phyloP scores from a whole-genome alignment of 2,888 invertebrate genomes.

The Ennomos quercinarius region DNA sequence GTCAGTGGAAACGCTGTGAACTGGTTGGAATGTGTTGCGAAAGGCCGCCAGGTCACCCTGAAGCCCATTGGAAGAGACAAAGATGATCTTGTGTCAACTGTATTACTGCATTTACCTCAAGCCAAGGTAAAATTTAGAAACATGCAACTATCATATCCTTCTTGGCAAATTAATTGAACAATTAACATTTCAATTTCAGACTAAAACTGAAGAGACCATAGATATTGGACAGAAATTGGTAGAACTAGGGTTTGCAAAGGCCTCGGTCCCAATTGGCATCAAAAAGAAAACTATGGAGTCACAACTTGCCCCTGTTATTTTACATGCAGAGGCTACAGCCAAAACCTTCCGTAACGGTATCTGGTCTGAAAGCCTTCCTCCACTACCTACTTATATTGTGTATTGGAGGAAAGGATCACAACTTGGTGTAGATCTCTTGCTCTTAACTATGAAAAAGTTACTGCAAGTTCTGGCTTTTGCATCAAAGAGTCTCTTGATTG shows the following conservation, averaged over 20 bases:
- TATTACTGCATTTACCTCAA: constrained; percentile 75
- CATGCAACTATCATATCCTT: not conserved
- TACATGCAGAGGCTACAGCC: constrained; percentile 73
- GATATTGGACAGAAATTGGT: constrained; percentile 78
- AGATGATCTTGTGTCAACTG: constrained; percentile 75
- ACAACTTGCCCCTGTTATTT: constrained; percentile 65
- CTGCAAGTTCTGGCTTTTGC: constrained; percentile 54
- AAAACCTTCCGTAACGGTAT: constrained; percentile 72
- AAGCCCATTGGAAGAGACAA: constrained; percentile 77
- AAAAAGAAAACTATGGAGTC: constrained; percentile 72
- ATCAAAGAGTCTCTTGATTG: constrained; percentile 62
- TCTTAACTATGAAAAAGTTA: constrained; percentile 58
- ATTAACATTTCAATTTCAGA: constrained; percentile 56
- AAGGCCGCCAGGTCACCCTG: constrained; percentile 75
- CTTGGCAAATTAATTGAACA: constrained; percentile 13
- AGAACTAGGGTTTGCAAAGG: constrained; percentile 79
- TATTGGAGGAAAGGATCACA: constrained; percentile 73
- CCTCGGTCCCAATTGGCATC: constrained; percentile 62
- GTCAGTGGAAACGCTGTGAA: constrained; percentile 83
- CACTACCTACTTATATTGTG: constrained; percentile 66
- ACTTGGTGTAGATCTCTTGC: constrained; percentile 49
- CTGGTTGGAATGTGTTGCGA: constrained; percentile 86
- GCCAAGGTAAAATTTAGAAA: constrained; percentile 56
- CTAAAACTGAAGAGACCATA: constrained; percentile 69
- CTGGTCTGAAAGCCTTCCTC: constrained; percentile 77